Evolutionary conservation across 53 echinoderm and acorn worm species (phyloP), one percentile per base, ranked within the genome.

Genomic region (Apostichopus leukothele): DNA sequence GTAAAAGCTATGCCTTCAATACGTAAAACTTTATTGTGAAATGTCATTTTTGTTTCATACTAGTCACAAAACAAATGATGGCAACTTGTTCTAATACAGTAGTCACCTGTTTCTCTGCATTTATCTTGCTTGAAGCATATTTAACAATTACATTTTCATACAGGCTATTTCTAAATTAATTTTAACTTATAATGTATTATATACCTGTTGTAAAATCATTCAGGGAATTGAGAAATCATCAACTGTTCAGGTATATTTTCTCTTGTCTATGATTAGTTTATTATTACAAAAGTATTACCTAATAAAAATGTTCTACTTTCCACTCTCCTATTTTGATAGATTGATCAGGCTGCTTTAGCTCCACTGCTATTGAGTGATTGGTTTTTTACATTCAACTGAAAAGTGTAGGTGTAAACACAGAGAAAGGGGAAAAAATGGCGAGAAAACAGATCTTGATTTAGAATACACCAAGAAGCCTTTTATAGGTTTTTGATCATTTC

Each of bases 401-500:
- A 71, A 16, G 20, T 18, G 6, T 71, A 14, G 6, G 18, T 71
- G 71, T 71, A 71, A 71, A 71, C 71, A 19, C 18, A 13, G 18
- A 19, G 0, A 71, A 63, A 63, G 63, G 63, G 63, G 63, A 11
- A 71, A 71, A 71, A 71, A 5, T 71, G 71, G 71, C 18, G 18
- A n/a, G 18, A 18, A 71, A 71, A 13, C 71, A 6, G 14, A 18
- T 71, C 71, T n/a, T 71, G 14, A 71, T 18, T 71, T 71, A 71
- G n/a, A 71, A 71, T 18, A 71, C 18, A 71, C 63, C 63, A 13
- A 39, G 63, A 18, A 71, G n/a, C 71, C 20, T 16, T 71, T 71
- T 71, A 71, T 71, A 71, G 71, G 71, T 71, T 71, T 71, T 18
- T 71, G 18, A 71, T 71, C 71, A 71, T 71, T 71, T 71, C 71